These are phyloP conservation scores for Megathymus violae DNA, from an alignment of 1,140 invertebrate species.

Conservation along the genomic window DNA sequence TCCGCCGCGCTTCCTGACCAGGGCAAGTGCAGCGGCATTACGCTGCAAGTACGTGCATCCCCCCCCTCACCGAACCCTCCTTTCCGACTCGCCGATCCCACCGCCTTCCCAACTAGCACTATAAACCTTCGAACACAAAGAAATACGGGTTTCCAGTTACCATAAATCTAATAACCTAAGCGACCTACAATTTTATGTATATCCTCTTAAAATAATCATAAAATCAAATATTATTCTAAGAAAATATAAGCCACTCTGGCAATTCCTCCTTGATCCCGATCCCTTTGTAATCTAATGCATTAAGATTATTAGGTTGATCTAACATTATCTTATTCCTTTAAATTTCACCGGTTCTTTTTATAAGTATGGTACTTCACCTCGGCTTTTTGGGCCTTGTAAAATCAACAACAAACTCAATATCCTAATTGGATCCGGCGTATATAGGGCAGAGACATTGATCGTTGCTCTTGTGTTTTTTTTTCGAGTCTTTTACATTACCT, in stretches of 20 bases:
- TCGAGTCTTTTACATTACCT: constrained; percentile 1
- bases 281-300: constrained; percentile 70
- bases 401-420: constrained; percentile 40
- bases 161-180: constrained; percentile 44
- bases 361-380: constrained; percentile 34
- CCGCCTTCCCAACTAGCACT: constrained; percentile 50
- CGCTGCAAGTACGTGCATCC: constrained; percentile 58
- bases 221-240: constrained; percentile 58
- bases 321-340: constrained; percentile 62
- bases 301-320: constrained; percentile 72
- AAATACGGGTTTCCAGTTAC: constrained; percentile 45
- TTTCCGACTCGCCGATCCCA: constrained; percentile 35
- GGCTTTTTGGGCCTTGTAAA: constrained; percentile 29
- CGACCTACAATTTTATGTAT: constrained; percentile 42
- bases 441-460: constrained; percentile 27
- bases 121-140: constrained; percentile 50
- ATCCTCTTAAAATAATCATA: constrained; percentile 63
- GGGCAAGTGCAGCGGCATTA: constrained; percentile 80
- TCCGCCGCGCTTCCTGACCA: constrained; percentile 81
- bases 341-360: constrained; percentile 55
- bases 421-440: constrained; percentile 44
- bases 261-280: constrained; percentile 44
- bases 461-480: constrained; percentile 3
- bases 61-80: constrained; percentile 35
- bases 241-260: constrained; percentile 53